These are phyloP conservation scores for Chaenogobius annularis DNA, from an alignment of 2,113 vertebrate genomes.

Conservation along the genomic window DNA sequence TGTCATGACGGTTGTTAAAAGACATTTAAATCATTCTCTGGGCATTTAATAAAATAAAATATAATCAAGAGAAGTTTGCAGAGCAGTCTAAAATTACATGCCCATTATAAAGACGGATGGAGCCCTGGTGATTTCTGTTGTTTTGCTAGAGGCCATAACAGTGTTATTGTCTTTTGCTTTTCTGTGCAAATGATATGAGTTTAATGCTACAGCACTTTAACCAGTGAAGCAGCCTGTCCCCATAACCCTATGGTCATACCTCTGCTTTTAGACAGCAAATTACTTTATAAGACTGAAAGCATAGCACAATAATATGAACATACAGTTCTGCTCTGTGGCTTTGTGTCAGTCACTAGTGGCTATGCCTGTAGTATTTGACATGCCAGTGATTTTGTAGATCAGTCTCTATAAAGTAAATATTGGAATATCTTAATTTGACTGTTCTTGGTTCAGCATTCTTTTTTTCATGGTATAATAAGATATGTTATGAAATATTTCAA, in stretches of 20 bases:
- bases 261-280: conserved; percentile 6
- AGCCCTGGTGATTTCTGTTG: background rate
- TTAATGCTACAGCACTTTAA: conserved; percentile 39
- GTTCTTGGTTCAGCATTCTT: too few relatives aligned
- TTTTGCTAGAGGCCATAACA: conserved; percentile 13
- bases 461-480: too few relatives aligned
- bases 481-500: too few relatives aligned
- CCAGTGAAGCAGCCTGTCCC: conserved; percentile 33
- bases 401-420: background rate
- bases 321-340: conserved; percentile 16
- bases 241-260: conserved; percentile 28
- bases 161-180: conserved; percentile 21
- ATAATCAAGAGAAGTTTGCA: background rate
- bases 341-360: conserved; percentile 7
- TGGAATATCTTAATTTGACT: too few relatives aligned
- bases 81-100: background rate
- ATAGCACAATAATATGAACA: conserved; percentile 12
- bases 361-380: background rate
- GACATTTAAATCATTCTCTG: too few relatives aligned
- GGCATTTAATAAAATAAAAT: background rate
- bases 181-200: conserved; percentile 33
- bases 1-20: too few relatives aligned
- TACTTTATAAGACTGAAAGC: background rate
- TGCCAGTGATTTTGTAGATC: background rate
- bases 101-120: background rate